Conservation (phyloP, 2,113 vertebrate species). For the Pelobates fuscus region DNA sequence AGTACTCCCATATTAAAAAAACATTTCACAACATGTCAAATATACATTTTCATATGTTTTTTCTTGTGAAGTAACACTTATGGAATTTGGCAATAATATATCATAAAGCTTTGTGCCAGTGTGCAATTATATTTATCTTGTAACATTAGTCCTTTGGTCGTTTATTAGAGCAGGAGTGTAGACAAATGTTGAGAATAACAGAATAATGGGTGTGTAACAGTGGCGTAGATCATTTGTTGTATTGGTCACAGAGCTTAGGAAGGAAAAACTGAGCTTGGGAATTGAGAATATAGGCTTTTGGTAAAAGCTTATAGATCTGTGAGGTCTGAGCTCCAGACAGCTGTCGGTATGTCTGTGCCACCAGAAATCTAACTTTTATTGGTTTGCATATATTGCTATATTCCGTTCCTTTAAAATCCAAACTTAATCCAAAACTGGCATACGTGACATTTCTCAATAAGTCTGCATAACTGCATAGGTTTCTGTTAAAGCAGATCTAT, state of each 20-base stretch:
- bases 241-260: conserved; percentile 57
- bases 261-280: conserved; percentile 56
- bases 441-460: conserved; percentile 27
- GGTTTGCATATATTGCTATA: conserved; percentile 43
- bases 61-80: not conserved
- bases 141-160: conserved; percentile 7
- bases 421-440: conserved; percentile 51
- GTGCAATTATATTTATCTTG: conserved; percentile 15
- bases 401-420: conserved; percentile 47
- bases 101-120: not conserved
- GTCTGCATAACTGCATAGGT: too few relatives aligned
- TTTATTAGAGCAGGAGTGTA: not conserved
- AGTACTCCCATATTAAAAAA: too few relatives aligned
- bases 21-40: too few relatives aligned
- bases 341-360: conserved; percentile 49
- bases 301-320: conserved; percentile 30
- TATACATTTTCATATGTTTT: too few relatives aligned
- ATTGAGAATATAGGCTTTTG: conserved; percentile 54
- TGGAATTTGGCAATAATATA: conserved; percentile 3
- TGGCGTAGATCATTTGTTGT: conserved; percentile 39
- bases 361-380: conserved; percentile 52
- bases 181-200: conserved; percentile 24
- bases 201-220: conserved; percentile 11
- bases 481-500: too few relatives aligned
- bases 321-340: conserved; percentile 44